Evolutionary conservation across 2,888 invertebrate genomes (phyloP), one percentile per base, ranked within the genome.

Genomic region (Noctua pronuba): DNA sequence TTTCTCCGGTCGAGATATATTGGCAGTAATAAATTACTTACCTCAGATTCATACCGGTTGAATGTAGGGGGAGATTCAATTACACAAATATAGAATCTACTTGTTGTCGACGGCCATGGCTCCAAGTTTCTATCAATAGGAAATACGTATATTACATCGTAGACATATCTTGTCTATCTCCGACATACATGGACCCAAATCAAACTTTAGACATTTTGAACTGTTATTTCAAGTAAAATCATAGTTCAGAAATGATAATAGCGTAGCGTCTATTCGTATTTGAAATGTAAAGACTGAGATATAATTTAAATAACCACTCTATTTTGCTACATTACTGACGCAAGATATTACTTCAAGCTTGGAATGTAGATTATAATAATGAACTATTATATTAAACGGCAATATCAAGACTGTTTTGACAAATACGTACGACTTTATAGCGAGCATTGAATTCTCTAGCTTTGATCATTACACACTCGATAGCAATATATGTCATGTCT

Each of bases 21-120:
- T 72, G 75, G 49, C 67, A 77, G 74, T 79, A 77, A 88, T 76
- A 86, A 74, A 81, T 86, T 81, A 86, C 85, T 86, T 81, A 86
- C 85, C 75, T 77, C 73, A 70, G 77, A 79, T 68, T 82, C 71
- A 69, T 65, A 72, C 75, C 60, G 16, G 64, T 28, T 77, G 64
- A 76, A 86, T 74, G 46, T 75, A 66, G 44, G 71, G n/a, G 24
- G 67, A 79, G 73, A 84, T 86, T 88, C 79, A 77, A 88, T 88
- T 77, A 84, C 75, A 79, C 69, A 74, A 73, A 86, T 86, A 83
- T 84, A 73, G 64, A 82, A 73, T 78, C 72, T 70, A 52, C 74
- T 86, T 73, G 71, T 31, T 77, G 77, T 83, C 44, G 70, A 70
- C 28, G n/a, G 31, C 46, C 68, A 77, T 58, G 38, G 60, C 38